Conservation (phyloP, 2,113 vertebrate genomes). For the Aptenodytes forsteri region DNA sequence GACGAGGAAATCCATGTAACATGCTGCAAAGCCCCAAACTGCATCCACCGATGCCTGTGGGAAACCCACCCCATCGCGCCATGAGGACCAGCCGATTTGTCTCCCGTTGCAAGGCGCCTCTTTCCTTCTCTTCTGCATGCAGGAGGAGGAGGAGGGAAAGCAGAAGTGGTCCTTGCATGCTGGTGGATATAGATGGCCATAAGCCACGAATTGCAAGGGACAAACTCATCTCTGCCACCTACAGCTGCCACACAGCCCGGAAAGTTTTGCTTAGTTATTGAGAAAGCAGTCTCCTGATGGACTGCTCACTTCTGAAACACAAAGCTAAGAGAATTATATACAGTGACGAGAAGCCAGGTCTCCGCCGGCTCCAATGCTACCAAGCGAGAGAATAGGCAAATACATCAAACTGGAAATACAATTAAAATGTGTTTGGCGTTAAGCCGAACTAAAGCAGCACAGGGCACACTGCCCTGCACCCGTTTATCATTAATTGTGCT, state of each 20-base stretch:
- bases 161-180: fast-evolving
- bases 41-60: fast-evolving
- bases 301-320: neutral
- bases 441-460: neutral
- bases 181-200: fast-evolving
- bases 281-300: neutral
- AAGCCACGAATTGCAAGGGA: neutral
- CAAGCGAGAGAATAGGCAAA: neutral
- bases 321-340: neutral
- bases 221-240: neutral
- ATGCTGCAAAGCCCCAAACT: fast-evolving
- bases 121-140: neutral
- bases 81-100: fast-evolving
- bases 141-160: neutral
- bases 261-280: neutral
- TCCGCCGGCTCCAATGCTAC: fast-evolving
- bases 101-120: fast-evolving
- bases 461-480: neutral
- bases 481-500: neutral
- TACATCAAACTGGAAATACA: neutral
- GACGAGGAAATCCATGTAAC: neutral
- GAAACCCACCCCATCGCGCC: neutral
- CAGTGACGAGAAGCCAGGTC: neutral
- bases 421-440: neutral
- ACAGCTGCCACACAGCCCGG: neutral